Percentiles rank a stretch among this genome's conserved stretches.
Evolutionary conservation across 2,113 vertebrate species (phyloP).

Genomic region (Marcusenius ussheri): DNA sequence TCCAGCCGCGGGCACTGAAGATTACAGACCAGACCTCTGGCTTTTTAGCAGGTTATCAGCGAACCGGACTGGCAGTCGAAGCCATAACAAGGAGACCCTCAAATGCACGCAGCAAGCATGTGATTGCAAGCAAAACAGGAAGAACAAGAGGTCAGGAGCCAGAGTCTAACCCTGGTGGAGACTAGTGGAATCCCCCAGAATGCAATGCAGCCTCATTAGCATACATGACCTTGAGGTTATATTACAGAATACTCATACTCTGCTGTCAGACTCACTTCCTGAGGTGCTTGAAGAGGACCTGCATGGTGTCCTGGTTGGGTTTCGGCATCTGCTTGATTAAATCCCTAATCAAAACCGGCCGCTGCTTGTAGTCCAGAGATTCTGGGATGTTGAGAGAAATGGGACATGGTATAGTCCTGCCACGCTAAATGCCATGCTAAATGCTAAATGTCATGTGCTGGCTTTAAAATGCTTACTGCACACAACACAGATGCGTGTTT

Average conservation of each 20-base stretch:
- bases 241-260: neutral
- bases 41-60: neutral
- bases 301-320: constrained; percentile 95
- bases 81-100: neutral
- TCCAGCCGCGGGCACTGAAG: neutral
- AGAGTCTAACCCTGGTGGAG: neutral
- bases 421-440: neutral
- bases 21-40: neutral
- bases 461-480: neutral
- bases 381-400: constrained; percentile 59
- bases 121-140: neutral
- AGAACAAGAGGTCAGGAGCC: neutral
- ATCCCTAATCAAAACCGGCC: constrained; percentile 75
- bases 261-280: constrained; percentile 65
- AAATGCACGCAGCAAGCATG: neutral
- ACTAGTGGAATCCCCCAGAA: neutral
- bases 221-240: neutral
- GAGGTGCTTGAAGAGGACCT: constrained; percentile 87
- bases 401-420: neutral
- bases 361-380: constrained; percentile 70
- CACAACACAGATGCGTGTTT: neutral
- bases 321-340: constrained; percentile 83
- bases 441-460: neutral
- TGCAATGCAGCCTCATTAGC: neutral
- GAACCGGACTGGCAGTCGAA: neutral